Base-by-base conservation (phyloP, 1,140 invertebrate species). In the Sitodiplosis mosellana region DNA sequence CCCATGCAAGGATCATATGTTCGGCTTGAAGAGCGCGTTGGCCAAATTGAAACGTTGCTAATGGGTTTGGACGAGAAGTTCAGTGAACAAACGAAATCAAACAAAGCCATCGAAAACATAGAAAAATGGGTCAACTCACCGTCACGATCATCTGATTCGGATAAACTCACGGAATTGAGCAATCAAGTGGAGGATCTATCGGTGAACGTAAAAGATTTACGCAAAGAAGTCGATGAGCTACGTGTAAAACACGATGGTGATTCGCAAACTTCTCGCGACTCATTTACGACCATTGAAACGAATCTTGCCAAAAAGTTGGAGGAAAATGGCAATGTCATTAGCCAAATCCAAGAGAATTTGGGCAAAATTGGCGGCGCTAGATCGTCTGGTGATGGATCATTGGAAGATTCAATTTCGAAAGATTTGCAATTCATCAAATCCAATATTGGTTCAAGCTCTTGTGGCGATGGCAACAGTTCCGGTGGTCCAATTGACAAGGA, bases 11-110 rank as follows among this genome's bases (percentile, higher is more conserved):
- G 74, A 2, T 71, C 73, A 36, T 67, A 81, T 14, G 70, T 64
- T 0, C 66, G 79, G 46, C 57, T 84, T 12, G 81, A 83, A 54
- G 78, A 82, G 22, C 63, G 77, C 47, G 62, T 83, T 17, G 73
- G 72, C 4, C 76, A 78, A 50, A 76, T 84, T 10, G 80, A 83
- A 61, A 78, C 74, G 20, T 70, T 78, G 54, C 59, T 78, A 14
- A 66, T 78, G 51, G 70, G 71, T 56, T 59, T 60, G 59, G 62
- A 64, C 47, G 60, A 64, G 38, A 64, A 64, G 27, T 58, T 59
- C 22, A 64, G 60, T 18, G 77, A 81, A 51, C 67, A 80, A 47
- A 75, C 81, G 48, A 81, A 81, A 55, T 77, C 76, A 1, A 68
- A 71, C 37, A 78, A 82, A 51, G 69, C 69, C 5, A 63, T 83